A percentile compares a stretch with the other conserved stretches of the same genome.
These are phyloP conservation scores for Aphidius colemani DNA, from an alignment of 2,888 invertebrate genomes.

Conservation along the genomic window DNA sequence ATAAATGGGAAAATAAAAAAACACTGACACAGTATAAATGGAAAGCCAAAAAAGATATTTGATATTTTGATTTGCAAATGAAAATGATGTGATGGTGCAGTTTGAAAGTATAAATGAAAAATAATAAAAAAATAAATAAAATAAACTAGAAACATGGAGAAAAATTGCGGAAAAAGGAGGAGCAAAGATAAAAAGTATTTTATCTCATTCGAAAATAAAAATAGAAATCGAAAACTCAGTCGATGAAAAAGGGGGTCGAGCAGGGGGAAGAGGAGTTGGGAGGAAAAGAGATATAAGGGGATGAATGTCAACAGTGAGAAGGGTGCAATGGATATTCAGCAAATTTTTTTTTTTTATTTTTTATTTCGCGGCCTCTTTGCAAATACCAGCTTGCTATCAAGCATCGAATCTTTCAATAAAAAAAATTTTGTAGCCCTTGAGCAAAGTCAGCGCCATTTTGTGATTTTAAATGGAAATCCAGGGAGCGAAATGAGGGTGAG, in stretches of 20 bases:
- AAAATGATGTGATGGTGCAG: conserved; percentile 5
- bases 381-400: conserved; percentile 44
- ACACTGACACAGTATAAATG: too few species aligned
- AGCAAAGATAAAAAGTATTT: conserved; percentile 36
- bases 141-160: conserved; percentile 26
- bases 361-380: conserved; percentile 25
- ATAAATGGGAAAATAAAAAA: too few species aligned
- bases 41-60: too few species aligned
- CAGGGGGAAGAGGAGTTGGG: conserved; percentile 21
- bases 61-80: conserved; percentile 9
- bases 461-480: conserved; percentile 61
- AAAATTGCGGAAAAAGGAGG: conserved; percentile 30
- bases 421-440: conserved; percentile 58
- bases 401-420: conserved; percentile 60
- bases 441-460: conserved; percentile 60
- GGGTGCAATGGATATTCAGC: background rate
- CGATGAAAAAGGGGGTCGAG: conserved; percentile 12
- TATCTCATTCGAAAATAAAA: conserved; percentile 37
- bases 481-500: conserved; percentile 26
- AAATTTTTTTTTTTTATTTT: conserved; percentile 14
- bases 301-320: conserved; percentile 1
- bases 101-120: conserved; percentile 6
- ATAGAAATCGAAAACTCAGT: conserved; percentile 21
- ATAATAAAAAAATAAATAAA: conserved; percentile 15
- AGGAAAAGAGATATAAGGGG: conserved; percentile 23